Conservation (phyloP, 2,797 vertebrate species). For the Tarsius wallacei region DNA sequence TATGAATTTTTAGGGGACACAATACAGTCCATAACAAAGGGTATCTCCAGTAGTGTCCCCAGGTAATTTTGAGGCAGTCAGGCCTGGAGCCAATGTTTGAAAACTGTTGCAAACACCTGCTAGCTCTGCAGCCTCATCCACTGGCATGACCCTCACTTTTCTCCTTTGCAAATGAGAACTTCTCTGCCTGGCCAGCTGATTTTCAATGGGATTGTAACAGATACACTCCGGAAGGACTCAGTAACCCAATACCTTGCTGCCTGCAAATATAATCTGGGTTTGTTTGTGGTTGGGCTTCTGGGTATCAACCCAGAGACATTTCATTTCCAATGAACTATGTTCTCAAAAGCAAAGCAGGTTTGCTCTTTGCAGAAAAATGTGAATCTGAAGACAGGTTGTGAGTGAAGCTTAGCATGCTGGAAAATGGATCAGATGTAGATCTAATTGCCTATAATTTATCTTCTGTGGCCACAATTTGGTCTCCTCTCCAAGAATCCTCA, state of each 20-base stretch:
- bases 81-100: constrained; percentile 7
- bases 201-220: constrained; percentile 77
- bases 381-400: constrained; percentile 62
- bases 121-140: neutral
- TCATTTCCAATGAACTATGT: constrained; percentile 54
- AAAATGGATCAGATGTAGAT: constrained; percentile 65
- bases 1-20: neutral
- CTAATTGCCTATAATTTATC: constrained; percentile 76
- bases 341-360: constrained; percentile 64
- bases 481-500: constrained; percentile 73
- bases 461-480: constrained; percentile 65
- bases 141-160: constrained; percentile 65
- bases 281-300: constrained; percentile 67
- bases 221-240: constrained; percentile 66
- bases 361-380: constrained; percentile 47
- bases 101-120: constrained; percentile 74
- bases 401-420: constrained; percentile 66
- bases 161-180: constrained; percentile 80
- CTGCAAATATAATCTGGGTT: constrained; percentile 76
- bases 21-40: neutral
- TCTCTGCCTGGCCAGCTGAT: constrained; percentile 74
- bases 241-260: constrained; percentile 72
- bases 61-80: constrained; percentile 33
- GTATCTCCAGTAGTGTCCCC: neutral
- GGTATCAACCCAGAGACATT: constrained; percentile 69